Evolutionary conservation across 1,140 invertebrate genomes (phyloP).

Genomic region (Tetragonula clypearis): DNA sequence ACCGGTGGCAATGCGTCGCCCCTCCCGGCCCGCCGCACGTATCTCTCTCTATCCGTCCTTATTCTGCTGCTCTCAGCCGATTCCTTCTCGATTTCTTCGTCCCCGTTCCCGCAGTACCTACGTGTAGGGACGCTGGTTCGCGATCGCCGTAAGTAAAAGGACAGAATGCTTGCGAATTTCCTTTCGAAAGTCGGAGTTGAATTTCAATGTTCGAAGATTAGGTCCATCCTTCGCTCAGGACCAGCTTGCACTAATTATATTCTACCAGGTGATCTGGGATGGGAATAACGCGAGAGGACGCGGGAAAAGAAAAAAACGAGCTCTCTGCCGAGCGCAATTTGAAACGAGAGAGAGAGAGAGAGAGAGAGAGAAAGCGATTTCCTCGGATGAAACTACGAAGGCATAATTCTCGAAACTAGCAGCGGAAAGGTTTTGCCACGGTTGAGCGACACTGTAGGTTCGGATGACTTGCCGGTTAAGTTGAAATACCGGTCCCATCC

Average conservation of each 20-base stretch:
- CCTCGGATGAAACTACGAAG: not conserved
- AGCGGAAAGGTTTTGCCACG: slow-evolving; percentile 38
- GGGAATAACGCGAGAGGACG: not conserved
- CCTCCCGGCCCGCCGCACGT: not conserved
- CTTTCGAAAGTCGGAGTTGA: not conserved
- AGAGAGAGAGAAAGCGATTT: not conserved
- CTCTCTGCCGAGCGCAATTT: not conserved
- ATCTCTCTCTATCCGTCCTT: not conserved
- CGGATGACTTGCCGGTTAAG: slow-evolving; percentile 69
- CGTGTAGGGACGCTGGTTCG: not conserved
- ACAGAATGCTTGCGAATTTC: slow-evolving; percentile 3
- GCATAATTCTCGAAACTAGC: slow-evolving; percentile 38
- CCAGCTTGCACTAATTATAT: not conserved
- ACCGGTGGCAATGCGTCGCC: slow-evolving; percentile 13
- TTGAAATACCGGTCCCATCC: slow-evolving; percentile 77
- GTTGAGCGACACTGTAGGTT: slow-evolving; percentile 75
- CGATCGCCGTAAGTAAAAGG: not conserved
- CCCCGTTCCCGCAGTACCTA: not conserved
- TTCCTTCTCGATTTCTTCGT: not conserved
- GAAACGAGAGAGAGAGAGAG: not conserved
- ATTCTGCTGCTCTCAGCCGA: not conserved
- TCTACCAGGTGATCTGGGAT: not conserved
- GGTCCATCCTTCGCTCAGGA: not conserved
- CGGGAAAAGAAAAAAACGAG: not conserved
- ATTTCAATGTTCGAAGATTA: not conserved